phyloP scores from a whole-genome alignment of 2,888 invertebrate species.

The Eudemis profundana region DNA sequence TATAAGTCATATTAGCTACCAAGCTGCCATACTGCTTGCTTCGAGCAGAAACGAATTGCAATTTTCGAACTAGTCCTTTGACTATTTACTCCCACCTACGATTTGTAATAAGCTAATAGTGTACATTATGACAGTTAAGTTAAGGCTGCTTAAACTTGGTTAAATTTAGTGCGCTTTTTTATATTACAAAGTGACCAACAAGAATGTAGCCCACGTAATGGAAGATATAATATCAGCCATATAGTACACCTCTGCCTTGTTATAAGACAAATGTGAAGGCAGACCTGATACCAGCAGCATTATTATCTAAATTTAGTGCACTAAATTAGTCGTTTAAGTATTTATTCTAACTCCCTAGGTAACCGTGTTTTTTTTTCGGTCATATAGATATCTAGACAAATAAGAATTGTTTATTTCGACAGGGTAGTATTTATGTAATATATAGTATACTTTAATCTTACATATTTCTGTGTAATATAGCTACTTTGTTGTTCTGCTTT shows the following conservation, averaged over 20 bases:
- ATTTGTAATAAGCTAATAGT: conserved; percentile 5
- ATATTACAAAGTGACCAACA: too few relatives aligned
- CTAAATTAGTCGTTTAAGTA: not conserved
- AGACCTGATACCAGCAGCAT: too few relatives aligned
- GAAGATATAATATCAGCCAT: too few relatives aligned
- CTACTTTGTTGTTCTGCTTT: not conserved
- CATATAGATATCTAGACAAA: conserved; percentile 16
- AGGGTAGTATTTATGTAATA: conserved; percentile 32
- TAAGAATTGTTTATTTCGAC: conserved; percentile 18
- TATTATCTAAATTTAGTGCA: not conserved
- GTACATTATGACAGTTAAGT: conserved; percentile 12
- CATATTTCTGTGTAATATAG: not conserved
- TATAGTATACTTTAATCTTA: not conserved
- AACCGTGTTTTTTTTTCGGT: conserved; percentile 3
- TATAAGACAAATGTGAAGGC: too few relatives aligned
- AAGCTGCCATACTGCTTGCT: conserved; percentile 16
- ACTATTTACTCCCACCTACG: conserved; percentile 35
- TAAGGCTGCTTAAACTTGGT: not conserved
- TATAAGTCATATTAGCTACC: not conserved
- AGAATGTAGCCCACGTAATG: too few relatives aligned
- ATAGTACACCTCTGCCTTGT: too few relatives aligned
- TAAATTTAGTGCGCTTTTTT: not conserved
- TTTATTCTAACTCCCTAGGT: conserved; percentile 1
- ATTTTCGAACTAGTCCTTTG: conserved; percentile 18
- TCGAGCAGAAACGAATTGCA: not conserved